Conservation (phyloP, 2,888 invertebrate species). For the Bombyx huttoni region DNA sequence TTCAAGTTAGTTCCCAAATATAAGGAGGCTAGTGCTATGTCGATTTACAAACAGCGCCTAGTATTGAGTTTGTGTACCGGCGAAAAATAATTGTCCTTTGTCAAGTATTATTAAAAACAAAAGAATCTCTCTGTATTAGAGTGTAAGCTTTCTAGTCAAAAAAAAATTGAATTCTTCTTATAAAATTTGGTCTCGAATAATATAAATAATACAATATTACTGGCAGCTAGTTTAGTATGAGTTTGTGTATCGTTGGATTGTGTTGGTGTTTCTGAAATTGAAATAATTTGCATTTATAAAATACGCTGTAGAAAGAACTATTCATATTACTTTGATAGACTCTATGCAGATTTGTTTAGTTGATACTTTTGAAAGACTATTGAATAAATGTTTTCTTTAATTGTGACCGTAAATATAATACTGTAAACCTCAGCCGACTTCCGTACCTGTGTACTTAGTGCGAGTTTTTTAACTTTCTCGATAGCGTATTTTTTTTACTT, state of each 20-base stretch:
- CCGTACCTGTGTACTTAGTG: too few relatives aligned
- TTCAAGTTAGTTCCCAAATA: constrained; percentile 28
- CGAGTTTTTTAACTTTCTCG: too few relatives aligned
- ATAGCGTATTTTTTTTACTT: too few relatives aligned
- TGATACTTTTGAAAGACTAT: too few relatives aligned
- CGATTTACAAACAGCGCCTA: constrained; percentile 37
- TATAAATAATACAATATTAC: constrained; percentile 1
- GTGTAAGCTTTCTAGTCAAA: constrained; percentile 68
- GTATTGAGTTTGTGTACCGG: constrained; percentile 42
- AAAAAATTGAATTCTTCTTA: constrained; percentile 54
- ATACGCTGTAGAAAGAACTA: not conserved
- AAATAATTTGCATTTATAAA: not conserved
- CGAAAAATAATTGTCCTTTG: constrained; percentile 33
- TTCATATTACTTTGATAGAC: too few relatives aligned
- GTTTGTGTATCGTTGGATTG: not conserved
- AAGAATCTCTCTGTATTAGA: constrained; percentile 70
- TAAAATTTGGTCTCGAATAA: constrained; percentile 9
- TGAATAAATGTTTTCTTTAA: too few relatives aligned
- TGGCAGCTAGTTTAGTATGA: not conserved
- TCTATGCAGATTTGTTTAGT: too few relatives aligned
- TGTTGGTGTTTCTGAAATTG: not conserved
- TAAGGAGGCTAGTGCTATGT: constrained; percentile 51
- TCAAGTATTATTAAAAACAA: constrained; percentile 61
- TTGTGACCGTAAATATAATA: too few relatives aligned
- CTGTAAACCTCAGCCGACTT: too few relatives aligned